Base-by-base conservation (phyloP, 2,888 invertebrate species). In the Tigriopus californicus region DNA sequence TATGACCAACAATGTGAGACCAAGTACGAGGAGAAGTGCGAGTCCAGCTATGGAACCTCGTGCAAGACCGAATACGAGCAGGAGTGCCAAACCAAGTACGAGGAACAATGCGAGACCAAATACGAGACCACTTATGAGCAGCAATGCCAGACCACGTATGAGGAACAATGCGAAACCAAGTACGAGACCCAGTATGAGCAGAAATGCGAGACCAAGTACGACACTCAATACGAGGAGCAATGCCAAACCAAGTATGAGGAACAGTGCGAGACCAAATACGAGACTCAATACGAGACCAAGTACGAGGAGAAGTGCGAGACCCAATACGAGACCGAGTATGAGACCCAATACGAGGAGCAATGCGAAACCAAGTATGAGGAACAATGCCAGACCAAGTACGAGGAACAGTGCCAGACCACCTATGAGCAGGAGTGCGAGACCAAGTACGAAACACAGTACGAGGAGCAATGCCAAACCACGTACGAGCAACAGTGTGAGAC, bases 121-220 rank as follows among this genome's bases (percentile, higher is more conserved):
- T 59, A 59, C 22, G 59, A 48, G 13, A 59, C 59, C 10, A 11
- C 33, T 11, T 56, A 56, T 56, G 49, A 49, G 49, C 18, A 59
- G 20, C 40, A 59, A 40, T 59, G 59, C 42, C 22, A 59, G 41
- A 59, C 59, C 59, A 52, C 51, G 49, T 56, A 56, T 25, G 59
- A 59, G 52, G 11, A 59, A 13, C 59, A 59, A 24, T 59, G 59
- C 41, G 41, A 59, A 41, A 59, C 59, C 52, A 59, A 51, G 42
- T 59, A 59, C 59, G 59, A 59, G 42, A 59, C 59, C 52, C 25
- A 51, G 42, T 59, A 59, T 15, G 59, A 59, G 24, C 41, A 57
- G 10, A 20, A 57, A 42, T 57, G 57, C 24, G 57, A 57, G 42
- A 59, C 59, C 22, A 41, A 59, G 42, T 59, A 59, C 22, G 58